phyloP scores from a whole-genome alignment of 2,797 vertebrate genomes.

The Galagoides demidoff region DNA sequence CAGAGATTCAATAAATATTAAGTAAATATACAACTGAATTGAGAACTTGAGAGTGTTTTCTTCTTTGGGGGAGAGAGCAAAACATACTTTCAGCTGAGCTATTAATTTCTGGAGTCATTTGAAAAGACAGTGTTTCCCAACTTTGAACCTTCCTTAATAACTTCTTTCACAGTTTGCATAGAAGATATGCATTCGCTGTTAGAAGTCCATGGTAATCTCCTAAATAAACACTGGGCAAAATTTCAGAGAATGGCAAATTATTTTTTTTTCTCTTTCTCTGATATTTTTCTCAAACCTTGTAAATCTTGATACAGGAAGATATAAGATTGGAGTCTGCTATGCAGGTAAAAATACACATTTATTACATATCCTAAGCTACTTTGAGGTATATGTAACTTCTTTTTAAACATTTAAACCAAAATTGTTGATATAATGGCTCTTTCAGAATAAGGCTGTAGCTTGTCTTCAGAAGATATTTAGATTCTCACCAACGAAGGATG shows the following conservation, averaged over 20 bases:
- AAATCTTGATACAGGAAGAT: background rate
- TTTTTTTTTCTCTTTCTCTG: background rate
- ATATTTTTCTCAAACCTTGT: conserved; percentile 21
- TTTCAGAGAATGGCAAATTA: conserved; percentile 1
- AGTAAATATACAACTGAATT: background rate
- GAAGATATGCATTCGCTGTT: background rate
- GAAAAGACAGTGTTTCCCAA: background rate
- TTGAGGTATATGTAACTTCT: conserved; percentile 22
- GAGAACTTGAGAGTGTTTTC: background rate
- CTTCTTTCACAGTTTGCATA: background rate
- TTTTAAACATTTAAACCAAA: conserved; percentile 22
- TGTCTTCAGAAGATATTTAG: conserved; percentile 33
- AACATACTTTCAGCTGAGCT: background rate
- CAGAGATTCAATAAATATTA: conserved; percentile 1
- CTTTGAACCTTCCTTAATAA: conserved; percentile 10
- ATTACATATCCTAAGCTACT: background rate
- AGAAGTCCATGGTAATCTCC: background rate
- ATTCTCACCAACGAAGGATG: background rate
- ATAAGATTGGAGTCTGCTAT: background rate
- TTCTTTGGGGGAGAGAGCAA: background rate
- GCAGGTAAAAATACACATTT: background rate
- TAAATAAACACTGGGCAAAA: background rate
- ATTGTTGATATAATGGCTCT: background rate
- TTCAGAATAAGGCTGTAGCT: conserved; percentile 35
- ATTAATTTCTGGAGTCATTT: background rate